These are phyloP conservation scores for Rhabdomys dilectus DNA, from an alignment of 2,113 vertebrate species.

Conservation along the genomic window DNA sequence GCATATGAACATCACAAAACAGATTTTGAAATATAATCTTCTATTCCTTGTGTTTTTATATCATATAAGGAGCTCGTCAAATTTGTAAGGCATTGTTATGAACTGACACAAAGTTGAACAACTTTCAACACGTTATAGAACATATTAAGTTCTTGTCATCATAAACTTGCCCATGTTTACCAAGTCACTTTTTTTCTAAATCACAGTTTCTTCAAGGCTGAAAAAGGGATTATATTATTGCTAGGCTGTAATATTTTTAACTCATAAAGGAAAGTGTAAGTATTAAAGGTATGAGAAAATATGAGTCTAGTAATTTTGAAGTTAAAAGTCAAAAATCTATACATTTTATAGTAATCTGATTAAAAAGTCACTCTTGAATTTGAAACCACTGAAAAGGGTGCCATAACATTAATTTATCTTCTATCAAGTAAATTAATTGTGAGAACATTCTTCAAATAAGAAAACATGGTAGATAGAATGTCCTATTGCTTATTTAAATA, in stretches of 20 bases:
- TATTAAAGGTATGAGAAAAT: slow-evolving; percentile 22
- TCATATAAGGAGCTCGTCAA: not conserved
- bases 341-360: not conserved
- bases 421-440: not conserved
- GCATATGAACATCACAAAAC: not conserved
- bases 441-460: not conserved
- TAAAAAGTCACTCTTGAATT: not conserved
- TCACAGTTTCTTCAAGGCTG: slow-evolving; percentile 45
- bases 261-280: not conserved
- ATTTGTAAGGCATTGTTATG: slow-evolving; percentile 40
- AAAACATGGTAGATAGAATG: not conserved
- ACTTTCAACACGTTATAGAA: not conserved
- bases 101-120: not conserved
- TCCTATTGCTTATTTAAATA: slow-evolving; percentile 7
- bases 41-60: not conserved
- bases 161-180: not conserved
- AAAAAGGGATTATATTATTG: not conserved
- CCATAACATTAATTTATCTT: not conserved
- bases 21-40: slow-evolving; percentile 3
- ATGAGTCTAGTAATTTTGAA: slow-evolving; percentile 4
- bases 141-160: not conserved
- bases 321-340: slow-evolving; percentile 10
- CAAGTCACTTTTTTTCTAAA: slow-evolving; percentile 39
- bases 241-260: not conserved
- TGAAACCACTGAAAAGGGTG: not conserved